Percentiles rank a stretch among this genome's conserved stretches.
Evolutionary conservation across 2,888 invertebrate genomes (phyloP).

Genomic region (Cecidostiba fungosa): DNA sequence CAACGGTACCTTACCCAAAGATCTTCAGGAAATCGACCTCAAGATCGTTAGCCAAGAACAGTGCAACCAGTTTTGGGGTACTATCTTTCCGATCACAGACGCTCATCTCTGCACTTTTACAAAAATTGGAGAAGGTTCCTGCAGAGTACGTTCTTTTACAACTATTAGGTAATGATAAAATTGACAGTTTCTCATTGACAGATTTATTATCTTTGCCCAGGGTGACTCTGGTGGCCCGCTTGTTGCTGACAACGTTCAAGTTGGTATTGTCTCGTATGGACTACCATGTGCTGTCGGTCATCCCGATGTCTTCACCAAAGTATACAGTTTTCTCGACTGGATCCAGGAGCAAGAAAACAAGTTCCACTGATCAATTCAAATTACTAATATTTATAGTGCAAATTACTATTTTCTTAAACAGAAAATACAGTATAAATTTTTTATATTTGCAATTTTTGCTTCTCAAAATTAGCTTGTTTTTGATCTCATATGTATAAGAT

Average conservation of each 20-base stretch:
- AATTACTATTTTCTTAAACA: too few species aligned
- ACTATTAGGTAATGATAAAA: not conserved
- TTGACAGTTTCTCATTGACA: not conserved
- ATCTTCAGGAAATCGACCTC: slow-evolving; percentile 56
- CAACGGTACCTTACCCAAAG: slow-evolving; percentile 15
- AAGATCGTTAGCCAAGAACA: slow-evolving; percentile 60
- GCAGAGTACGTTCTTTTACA: slow-evolving; percentile 81
- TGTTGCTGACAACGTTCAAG: not conserved
- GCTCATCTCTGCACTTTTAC: slow-evolving; percentile 63
- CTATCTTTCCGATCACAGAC: not conserved
- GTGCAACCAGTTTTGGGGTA: not conserved
- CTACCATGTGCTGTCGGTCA: not conserved
- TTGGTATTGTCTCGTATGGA: slow-evolving; percentile 3
- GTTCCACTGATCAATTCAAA: not conserved
- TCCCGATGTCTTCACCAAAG: slow-evolving; percentile 2
- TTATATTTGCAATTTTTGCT: too few species aligned
- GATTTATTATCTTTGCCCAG: not conserved
- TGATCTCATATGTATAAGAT: too few species aligned
- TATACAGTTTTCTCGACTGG: not conserved
- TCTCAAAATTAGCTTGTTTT: too few species aligned
- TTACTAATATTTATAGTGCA: too few species aligned
- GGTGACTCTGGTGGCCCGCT: slow-evolving; percentile 10
- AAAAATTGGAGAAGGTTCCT: slow-evolving; percentile 83
- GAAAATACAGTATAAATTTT: too few species aligned
- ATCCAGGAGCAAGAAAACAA: not conserved